These are phyloP conservation scores for Bergia puertoricense DNA, from an alignment of 92 coral and sea anemone species.

Conservation along the genomic window DNA sequence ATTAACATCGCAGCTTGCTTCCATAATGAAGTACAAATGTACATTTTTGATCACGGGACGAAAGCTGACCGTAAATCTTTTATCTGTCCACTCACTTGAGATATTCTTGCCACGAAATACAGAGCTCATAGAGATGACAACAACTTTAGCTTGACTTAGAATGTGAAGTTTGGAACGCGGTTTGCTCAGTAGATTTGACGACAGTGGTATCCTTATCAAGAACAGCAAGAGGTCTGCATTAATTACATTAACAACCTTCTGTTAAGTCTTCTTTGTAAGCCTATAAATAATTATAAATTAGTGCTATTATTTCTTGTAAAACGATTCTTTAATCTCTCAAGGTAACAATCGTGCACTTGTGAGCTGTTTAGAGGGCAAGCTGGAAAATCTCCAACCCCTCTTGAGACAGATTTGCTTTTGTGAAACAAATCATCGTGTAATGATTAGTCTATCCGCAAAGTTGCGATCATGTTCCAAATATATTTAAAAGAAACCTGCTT, in stretches of 20 bases:
- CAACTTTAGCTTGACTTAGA: background rate
- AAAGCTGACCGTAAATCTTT: background rate
- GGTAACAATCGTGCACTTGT: background rate
- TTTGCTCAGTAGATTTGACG: background rate
- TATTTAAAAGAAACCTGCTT: slow-evolving; percentile 6
- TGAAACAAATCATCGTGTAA: background rate
- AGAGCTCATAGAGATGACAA: background rate
- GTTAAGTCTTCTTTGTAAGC: background rate
- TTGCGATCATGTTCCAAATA: slow-evolving; percentile 2
- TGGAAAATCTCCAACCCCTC: background rate
- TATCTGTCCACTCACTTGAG: background rate
- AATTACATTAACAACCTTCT: slow-evolving; percentile 7
- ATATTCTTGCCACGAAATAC: background rate
- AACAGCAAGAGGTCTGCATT: background rate
- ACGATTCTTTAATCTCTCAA: background rate
- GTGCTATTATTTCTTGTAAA: background rate
- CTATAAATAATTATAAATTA: slow-evolving; percentile 1
- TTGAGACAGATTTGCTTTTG: background rate
- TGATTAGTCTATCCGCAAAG: background rate
- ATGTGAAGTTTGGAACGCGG: background rate
- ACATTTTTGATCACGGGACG: slow-evolving; percentile 27
- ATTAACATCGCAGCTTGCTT: slow-evolving; percentile 6
- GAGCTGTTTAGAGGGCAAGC: background rate
- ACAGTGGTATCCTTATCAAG: background rate
- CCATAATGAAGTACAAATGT: slow-evolving; percentile 27